Percentiles rank a stretch among this genome's conserved stretches.
Conservation (phyloP, 2,888 invertebrate genomes). For the Deladenus siricidicola region DNA sequence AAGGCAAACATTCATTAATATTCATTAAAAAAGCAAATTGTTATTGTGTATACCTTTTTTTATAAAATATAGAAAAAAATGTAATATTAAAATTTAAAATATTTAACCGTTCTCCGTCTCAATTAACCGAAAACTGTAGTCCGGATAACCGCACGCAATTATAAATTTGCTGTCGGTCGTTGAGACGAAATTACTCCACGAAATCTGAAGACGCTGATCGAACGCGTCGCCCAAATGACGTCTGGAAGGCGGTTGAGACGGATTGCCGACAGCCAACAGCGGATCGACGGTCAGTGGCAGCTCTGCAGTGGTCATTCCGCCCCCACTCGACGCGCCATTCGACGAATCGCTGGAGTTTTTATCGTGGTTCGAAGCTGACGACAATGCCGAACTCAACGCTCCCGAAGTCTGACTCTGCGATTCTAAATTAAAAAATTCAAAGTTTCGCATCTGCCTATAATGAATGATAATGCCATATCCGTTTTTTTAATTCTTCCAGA, state of each 20-base stretch:
- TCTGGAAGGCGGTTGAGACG: conserved; percentile 60
- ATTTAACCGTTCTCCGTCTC: conserved; percentile 87
- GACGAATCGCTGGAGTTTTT: conserved; percentile 19
- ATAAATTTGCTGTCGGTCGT: conserved; percentile 93
- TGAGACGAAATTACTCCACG: conserved; percentile 83
- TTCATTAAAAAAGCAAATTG: no score
- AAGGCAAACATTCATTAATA: no score
- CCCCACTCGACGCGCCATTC: no score
- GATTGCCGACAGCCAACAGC: conserved; percentile 65
- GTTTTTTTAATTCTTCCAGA: no score
- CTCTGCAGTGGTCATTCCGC: conserved; percentile 60
- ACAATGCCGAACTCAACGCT: conserved; percentile 13
- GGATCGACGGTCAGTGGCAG: conserved; percentile 90
- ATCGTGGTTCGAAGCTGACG: conserved; percentile 2
- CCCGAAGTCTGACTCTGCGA: conserved; percentile 20
- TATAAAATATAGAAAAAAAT: no score
- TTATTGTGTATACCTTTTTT: no score
- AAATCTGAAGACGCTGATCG: conserved; percentile 73
- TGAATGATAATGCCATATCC: no score
- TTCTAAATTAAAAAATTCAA: conserved; percentile 12
- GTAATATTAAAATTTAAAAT: conserved; percentile 1
- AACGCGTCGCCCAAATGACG: conserved; percentile 94
- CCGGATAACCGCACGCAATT: conserved; percentile 97
- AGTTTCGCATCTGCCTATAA: no score
- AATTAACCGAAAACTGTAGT: conserved; percentile 95